Base-by-base conservation (phyloP, 2,113 vertebrate species). In the Cottus gobio region DNA sequence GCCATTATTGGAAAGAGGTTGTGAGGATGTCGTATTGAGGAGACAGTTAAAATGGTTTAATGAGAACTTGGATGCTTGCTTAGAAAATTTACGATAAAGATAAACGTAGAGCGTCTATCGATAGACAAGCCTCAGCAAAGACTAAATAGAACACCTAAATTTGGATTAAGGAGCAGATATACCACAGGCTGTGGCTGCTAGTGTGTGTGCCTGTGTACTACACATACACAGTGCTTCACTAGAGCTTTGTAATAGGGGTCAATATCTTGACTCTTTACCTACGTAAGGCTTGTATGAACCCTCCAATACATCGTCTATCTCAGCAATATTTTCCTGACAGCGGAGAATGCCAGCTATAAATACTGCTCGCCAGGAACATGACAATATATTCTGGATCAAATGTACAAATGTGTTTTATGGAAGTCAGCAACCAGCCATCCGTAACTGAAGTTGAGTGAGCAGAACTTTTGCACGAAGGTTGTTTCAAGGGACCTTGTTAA, bases 341-440 rank as follows among this genome's bases (percentile, higher is more conserved):
- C 75, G 77, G 31, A 87, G 81, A 90, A 89, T 79, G 72, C 72
- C 64, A 84, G 83, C 85, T 90, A 92, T 91, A 93, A 93, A 94
- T 93, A 93, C 76, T 80, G 42, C 50, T 22, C 71, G 80, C 69
- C 65, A 76, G 78, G 68, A 90, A 84, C 86, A 81, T 77, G 79
- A 77, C 79, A 85, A 78, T 87, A 84, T 91, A 90, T 89, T 71
- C 84, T 24, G 39, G 83, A 91, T 94, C 85, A 93, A 93, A 93
- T 91, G 92, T 88, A 95, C 90, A 94, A 90, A 93, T 92, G 75
- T 91, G 76, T 86, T 92, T 89, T 85, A 87, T 87, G 83, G 87
- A 90, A 89, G 92, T 92, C 91, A 92, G 89, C 62, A 89, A 64
- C 75, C 80, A 86, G 74, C 80, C 83, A 85, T 82, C 89, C 81